Evolutionary conservation across 2,888 invertebrate species (phyloP).

Genomic region (Sinohyriopsis cumingii): DNA sequence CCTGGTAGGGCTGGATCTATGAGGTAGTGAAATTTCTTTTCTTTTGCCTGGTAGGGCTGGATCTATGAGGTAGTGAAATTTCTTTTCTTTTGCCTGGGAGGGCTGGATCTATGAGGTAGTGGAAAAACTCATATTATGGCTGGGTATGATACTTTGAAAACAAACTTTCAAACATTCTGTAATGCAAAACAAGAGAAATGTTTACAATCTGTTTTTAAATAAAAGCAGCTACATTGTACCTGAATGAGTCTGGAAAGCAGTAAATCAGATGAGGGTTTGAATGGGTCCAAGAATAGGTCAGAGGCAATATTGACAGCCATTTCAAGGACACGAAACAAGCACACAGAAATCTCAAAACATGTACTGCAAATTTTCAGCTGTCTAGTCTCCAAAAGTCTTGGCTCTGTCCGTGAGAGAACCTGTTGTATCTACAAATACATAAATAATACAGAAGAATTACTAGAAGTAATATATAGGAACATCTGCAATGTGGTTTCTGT

Average conservation of each 20-base stretch:
- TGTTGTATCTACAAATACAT: slow-evolving; percentile 77
- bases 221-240: slow-evolving; percentile 63
- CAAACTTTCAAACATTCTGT: too few species aligned
- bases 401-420: slow-evolving; percentile 76
- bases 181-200: too few species aligned
- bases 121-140: too few species aligned
- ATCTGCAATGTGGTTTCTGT: too few species aligned
- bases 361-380: slow-evolving; percentile 88
- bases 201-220: too few species aligned
- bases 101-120: background rate
- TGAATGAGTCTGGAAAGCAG: slow-evolving; percentile 82
- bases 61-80: background rate
- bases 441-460: background rate
- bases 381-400: slow-evolving; percentile 81
- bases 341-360: slow-evolving; percentile 86
- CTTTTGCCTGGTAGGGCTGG: background rate
- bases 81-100: too few species aligned
- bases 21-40: background rate
- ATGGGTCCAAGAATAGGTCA: slow-evolving; percentile 79
- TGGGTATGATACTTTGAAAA: too few species aligned
- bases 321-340: slow-evolving; percentile 84
- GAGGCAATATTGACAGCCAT: slow-evolving; percentile 82
- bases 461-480: background rate
- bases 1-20: background rate
- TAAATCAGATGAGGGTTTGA: slow-evolving; percentile 81